Conservation (phyloP, 2,888 invertebrate species). For the Schizaphis graminum region DNA sequence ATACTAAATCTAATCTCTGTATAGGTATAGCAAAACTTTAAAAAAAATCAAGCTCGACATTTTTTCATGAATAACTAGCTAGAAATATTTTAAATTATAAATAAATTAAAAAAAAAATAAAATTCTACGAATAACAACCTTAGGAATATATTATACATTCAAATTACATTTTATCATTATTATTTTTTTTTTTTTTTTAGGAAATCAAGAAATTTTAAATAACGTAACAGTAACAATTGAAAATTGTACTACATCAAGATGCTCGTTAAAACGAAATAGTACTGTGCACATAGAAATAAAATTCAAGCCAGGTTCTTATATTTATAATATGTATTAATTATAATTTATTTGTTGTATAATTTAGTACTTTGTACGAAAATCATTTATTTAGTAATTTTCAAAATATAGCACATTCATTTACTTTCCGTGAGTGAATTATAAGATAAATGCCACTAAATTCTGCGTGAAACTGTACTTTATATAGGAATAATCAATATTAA, state of each 20-base stretch:
- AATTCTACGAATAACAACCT: not conserved
- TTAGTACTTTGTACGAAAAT: not conserved
- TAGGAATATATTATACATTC: too few relatives aligned
- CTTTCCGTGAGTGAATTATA: not conserved
- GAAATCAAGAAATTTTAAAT: conserved; percentile 47
- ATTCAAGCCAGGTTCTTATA: conserved; percentile 75
- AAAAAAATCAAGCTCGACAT: too few relatives aligned
- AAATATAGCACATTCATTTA: not conserved
- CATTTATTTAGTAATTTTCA: not conserved
- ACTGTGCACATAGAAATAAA: conserved; percentile 74
- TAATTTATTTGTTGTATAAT: not conserved
- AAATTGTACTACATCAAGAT: conserved; percentile 70
- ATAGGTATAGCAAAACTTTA: too few relatives aligned
- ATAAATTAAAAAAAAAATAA: not conserved
- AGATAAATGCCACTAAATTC: not conserved
- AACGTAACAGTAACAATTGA: conserved; percentile 22
- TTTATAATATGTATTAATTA: not conserved
- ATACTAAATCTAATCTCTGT: too few relatives aligned
- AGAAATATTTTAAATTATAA: too few relatives aligned
- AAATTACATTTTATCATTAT: not conserved
- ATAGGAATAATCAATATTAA: not conserved
- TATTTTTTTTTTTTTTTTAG: not conserved
- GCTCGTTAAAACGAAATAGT: conserved; percentile 77
- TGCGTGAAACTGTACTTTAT: not conserved
- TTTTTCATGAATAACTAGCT: too few relatives aligned